These are phyloP conservation scores for Rutilus rutilus DNA, from an alignment of 2,113 vertebrate species.

Conservation along the genomic window DNA sequence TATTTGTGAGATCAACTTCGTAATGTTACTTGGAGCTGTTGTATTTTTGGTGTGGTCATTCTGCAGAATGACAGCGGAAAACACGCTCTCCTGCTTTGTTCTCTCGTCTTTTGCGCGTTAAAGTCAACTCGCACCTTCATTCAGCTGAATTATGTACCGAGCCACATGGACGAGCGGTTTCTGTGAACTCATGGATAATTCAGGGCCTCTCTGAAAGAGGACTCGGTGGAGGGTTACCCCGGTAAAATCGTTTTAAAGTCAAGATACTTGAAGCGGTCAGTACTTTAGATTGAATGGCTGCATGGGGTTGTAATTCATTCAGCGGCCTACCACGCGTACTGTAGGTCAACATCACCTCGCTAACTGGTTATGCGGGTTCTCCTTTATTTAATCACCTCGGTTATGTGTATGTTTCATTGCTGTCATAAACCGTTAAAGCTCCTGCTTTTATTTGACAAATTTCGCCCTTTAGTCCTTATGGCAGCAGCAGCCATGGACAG, in stretches of 20 bases:
- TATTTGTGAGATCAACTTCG: background rate
- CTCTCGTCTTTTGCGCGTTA: background rate
- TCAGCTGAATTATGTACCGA: slow-evolving; percentile 18
- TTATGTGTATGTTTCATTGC: background rate
- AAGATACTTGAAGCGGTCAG: background rate
- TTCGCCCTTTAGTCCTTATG: background rate
- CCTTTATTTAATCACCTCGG: background rate
- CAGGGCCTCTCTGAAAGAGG: slow-evolving; percentile 3
- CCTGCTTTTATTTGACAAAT: background rate
- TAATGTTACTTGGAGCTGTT: background rate
- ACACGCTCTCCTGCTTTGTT: slow-evolving; percentile 24
- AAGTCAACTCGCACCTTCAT: slow-evolving; percentile 36
- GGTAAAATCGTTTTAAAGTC: slow-evolving; percentile 2
- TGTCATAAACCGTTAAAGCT: background rate
- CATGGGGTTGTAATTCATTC: slow-evolving; percentile 23
- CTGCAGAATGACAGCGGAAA: background rate
- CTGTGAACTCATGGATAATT: slow-evolving; percentile 38
- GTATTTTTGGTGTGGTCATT: background rate
- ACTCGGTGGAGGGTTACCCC: slow-evolving; percentile 10
- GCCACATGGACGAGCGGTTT: background rate
- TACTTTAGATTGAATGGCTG: background rate
- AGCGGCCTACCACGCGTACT: slow-evolving; percentile 60
- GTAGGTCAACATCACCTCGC: slow-evolving; percentile 54
- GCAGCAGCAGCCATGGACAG: background rate
- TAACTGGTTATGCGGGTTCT: background rate